phyloP scores from a whole-genome alignment of 1,140 invertebrate genomes.

The Limonius californicus region DNA sequence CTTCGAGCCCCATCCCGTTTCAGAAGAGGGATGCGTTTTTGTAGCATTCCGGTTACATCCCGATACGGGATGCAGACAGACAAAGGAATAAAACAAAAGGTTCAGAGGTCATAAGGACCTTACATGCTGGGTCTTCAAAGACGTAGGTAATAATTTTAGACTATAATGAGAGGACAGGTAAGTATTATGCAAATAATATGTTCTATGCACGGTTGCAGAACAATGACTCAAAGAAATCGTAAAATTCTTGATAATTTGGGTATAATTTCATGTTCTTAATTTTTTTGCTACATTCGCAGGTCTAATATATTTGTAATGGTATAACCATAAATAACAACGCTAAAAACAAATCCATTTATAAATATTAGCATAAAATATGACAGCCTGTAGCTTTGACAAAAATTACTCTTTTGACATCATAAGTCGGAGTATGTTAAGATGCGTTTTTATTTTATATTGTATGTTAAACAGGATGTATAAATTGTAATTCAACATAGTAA shows the following conservation, averaged over 20 bases:
- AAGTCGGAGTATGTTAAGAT: too few relatives aligned
- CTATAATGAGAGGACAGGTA: slow-evolving; percentile 12
- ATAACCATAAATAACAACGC: too few relatives aligned
- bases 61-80: slow-evolving; percentile 2
- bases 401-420: too few relatives aligned
- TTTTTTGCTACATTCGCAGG: too few relatives aligned
- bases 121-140: not conserved
- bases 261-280: not conserved
- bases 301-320: too few relatives aligned
- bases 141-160: not conserved
- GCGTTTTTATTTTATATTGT: too few relatives aligned
- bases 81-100: slow-evolving; percentile 13
- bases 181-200: slow-evolving; percentile 16
- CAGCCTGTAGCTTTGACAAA: too few relatives aligned
- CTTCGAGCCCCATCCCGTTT: not conserved
- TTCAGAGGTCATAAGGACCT: not conserved
- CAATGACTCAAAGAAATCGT: not conserved
- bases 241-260: slow-evolving; percentile 1
- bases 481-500: too few relatives aligned
- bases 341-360: too few relatives aligned
- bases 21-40: slow-evolving; percentile 3
- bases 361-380: too few relatives aligned
- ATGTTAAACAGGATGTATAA: too few relatives aligned
- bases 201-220: not conserved
- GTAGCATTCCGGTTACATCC: slow-evolving; percentile 9